Base-by-base conservation (phyloP, 37 sponge, comb jelly and placozoan species). In the Petrosia ficiformis region DNA sequence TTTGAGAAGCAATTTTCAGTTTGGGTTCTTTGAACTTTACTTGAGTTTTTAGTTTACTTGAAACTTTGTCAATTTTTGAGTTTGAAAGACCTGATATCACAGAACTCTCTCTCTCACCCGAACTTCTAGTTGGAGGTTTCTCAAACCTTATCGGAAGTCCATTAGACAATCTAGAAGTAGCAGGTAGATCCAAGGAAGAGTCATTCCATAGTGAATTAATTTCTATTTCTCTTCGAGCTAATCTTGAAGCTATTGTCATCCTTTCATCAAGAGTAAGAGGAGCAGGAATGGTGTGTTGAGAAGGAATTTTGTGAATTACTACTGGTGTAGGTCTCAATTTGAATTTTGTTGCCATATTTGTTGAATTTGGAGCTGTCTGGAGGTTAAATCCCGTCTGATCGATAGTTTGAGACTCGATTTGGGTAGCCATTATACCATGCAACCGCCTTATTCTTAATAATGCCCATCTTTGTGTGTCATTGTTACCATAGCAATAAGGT, bases 341-440 rank as follows among this genome's bases (percentile, higher is more conserved):
- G 40, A 82, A 75, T 63, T 68, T 57, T 4, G 80, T 70, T 0
- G 64, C 75, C 42, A 79, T 44, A 57, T 78, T 68, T 8, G 43
- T 3, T 14, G 42, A 40, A 34, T 71, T 35, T 1, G 80, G 77
- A 28, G 59, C 73, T 0, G 77, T 68, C 19, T 60, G 36, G 4
- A 89, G 57, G 40, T 80, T 80, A 44, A 89, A 84, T 52, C 68
- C 54, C 26, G 84, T 77, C 67, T 76, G 90, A 2, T 84, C 68
- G 16, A 79, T 52, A 29, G 22, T 59, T 25, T 75, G 61, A 59
- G 78, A 67, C 30, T 75, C 83, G 39, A 67, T 44, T 37, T 67
- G 36, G 10, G 24, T 59, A 38, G 68, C 65, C 44, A 71, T 77
- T 5, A 48, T 4, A 4, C 8, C 39, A 48, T 19, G 14, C 54